These are phyloP conservation scores for Tympanuchus pallidicinctus DNA, from an alignment of 2,113 vertebrate genomes.

Conservation along the genomic window DNA sequence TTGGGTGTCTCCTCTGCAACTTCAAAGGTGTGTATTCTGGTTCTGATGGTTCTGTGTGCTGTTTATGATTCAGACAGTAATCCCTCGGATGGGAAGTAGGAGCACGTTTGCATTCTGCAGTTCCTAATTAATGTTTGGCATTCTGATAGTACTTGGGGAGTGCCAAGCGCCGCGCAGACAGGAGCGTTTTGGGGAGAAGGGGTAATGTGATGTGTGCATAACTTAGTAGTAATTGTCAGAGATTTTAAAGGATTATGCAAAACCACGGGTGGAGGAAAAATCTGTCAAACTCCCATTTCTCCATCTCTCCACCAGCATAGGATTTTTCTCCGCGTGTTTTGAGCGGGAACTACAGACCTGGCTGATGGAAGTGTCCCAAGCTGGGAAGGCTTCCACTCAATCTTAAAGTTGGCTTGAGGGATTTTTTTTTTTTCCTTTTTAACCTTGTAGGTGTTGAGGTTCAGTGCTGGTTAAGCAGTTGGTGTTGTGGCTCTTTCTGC, in stretches of 20 bases:
- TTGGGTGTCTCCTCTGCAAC: not conserved
- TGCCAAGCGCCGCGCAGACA: not conserved
- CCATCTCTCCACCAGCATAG: not conserved
- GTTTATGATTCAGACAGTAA: not conserved
- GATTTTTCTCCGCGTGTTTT: not conserved
- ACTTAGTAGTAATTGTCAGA: slow-evolving; percentile 1
- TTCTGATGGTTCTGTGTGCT: not conserved
- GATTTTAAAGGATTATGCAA: slow-evolving; percentile 31
- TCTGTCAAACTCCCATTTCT: not conserved
- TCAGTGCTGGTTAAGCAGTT: not conserved
- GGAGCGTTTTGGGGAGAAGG: not conserved
- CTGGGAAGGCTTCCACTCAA: not conserved
- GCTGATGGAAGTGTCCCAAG: not conserved
- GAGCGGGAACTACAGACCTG: not conserved
- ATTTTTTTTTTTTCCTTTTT: not conserved
- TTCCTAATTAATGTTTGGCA: slow-evolving; percentile 16
- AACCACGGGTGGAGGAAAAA: not conserved
- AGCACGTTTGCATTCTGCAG: slow-evolving; percentile 5
- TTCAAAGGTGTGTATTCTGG: not conserved
- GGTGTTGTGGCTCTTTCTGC: not conserved
- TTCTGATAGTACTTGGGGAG: not conserved
- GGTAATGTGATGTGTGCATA: not conserved
- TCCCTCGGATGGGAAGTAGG: not conserved
- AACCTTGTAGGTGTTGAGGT: not conserved
- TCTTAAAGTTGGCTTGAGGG: not conserved